Evolutionary conservation across 2,888 invertebrate species (phyloP).

Genomic region (Acanthopleura granulata): DNA sequence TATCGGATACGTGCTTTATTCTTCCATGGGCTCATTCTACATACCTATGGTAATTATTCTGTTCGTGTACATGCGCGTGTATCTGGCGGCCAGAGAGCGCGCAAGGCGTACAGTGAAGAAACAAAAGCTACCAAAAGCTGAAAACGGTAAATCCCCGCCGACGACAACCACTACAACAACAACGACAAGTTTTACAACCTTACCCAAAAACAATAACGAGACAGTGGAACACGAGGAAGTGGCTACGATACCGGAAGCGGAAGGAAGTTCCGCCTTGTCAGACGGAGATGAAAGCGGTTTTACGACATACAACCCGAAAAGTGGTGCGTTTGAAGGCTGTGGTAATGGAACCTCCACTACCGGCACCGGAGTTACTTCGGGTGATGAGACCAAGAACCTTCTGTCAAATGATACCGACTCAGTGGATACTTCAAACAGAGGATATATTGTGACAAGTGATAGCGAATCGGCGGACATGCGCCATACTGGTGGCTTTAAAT

Average conservation of each 20-base stretch:
- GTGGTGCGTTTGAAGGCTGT: conserved; percentile 14
- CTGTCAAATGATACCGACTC: conserved; percentile 48
- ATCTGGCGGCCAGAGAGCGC: conserved; percentile 93
- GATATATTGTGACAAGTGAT: conserved; percentile 20
- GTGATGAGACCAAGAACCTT: conserved; percentile 43
- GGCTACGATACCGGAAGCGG: conserved; percentile 32
- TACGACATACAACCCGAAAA: conserved; percentile 18
- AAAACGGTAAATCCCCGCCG: conserved; percentile 32
- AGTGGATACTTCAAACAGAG: conserved; percentile 20
- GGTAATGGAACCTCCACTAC: neutral
- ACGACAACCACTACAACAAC: conserved; percentile 48
- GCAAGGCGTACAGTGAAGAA: conserved; percentile 77
- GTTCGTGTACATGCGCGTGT: conserved; percentile 99
- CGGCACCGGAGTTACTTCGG: neutral
- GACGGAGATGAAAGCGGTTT: conserved; percentile 17
- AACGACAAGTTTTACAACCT: conserved; percentile 53
- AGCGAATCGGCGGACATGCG: conserved; percentile 21
- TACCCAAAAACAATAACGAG: conserved; percentile 18
- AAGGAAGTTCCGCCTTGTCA: conserved; percentile 15
- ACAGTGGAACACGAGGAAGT: conserved; percentile 22
- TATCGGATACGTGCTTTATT: conserved; percentile 97
- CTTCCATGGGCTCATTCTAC: conserved; percentile 98
- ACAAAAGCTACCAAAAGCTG: conserved; percentile 15
- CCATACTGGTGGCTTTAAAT: conserved; percentile 21
- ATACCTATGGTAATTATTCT: conserved; percentile 99